phyloP scores from a whole-genome alignment of 2,797 vertebrate species.

The Pristis pectinata region DNA sequence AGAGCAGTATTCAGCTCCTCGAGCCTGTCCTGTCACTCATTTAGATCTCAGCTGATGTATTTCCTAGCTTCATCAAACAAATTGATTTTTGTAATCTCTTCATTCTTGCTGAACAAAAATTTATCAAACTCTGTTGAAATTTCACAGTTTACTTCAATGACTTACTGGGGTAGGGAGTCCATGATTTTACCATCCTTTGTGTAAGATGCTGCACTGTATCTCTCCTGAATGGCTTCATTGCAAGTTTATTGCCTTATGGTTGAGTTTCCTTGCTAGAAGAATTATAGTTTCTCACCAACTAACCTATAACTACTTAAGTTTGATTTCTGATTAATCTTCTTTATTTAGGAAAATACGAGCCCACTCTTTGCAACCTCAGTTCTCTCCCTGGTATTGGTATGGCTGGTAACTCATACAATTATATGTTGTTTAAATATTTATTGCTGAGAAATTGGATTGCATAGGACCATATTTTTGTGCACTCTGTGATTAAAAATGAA shows the following conservation, averaged over 20 bases:
- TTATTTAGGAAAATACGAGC: background rate
- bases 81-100: background rate
- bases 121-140: background rate
- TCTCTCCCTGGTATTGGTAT: background rate
- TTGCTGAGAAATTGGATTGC: too few relatives aligned
- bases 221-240: background rate
- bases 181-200: background rate
- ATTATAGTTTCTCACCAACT: background rate
- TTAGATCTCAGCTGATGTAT: too few relatives aligned
- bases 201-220: background rate
- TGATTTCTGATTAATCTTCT: background rate
- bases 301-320: background rate
- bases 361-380: background rate
- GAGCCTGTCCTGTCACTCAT: too few relatives aligned
- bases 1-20: too few relatives aligned
- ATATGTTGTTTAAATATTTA: background rate
- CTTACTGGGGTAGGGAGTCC: background rate
- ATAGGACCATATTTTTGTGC: too few relatives aligned
- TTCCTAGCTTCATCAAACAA: too few relatives aligned
- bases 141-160: background rate
- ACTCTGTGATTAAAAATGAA: too few relatives aligned
- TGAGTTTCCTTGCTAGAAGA: too few relatives aligned
- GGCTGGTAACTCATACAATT: background rate
- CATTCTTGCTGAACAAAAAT: background rate
- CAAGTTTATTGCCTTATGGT: background rate